Conservation (phyloP, 1,140 invertebrate genomes). For the Halotydeus destructor region DNA sequence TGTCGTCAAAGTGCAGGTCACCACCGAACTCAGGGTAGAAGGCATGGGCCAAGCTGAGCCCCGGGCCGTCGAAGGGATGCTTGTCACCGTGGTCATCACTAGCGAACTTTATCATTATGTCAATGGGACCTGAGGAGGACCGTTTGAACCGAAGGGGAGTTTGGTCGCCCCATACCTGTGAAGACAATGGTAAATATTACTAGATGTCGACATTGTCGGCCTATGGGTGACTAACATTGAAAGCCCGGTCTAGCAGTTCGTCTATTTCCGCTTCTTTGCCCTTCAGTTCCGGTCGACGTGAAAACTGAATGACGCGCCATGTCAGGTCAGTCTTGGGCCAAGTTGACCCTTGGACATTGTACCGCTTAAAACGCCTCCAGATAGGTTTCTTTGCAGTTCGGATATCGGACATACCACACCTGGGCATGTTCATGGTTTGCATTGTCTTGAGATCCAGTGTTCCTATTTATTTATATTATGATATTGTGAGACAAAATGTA, state of each 20-base stretch:
- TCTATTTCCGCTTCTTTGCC: slow-evolving; percentile 38
- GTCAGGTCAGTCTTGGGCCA: slow-evolving; percentile 65
- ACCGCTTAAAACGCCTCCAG: slow-evolving; percentile 16
- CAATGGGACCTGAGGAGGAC: background rate
- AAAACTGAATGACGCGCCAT: slow-evolving; percentile 17
- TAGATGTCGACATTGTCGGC: background rate
- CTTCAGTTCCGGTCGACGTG: slow-evolving; percentile 49
- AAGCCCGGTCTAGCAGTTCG: slow-evolving; percentile 52
- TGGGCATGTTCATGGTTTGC: slow-evolving; percentile 39
- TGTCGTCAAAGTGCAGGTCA: slow-evolving; percentile 78
- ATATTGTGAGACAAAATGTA: no score
- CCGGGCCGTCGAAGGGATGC: slow-evolving; percentile 36
- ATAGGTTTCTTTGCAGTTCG: slow-evolving; percentile 14
- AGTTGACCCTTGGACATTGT: slow-evolving; percentile 36
- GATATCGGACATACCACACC: slow-evolving; percentile 21
- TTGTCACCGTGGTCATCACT: slow-evolving; percentile 71
- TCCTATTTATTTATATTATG: no score
- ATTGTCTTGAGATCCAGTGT: slow-evolving; percentile 47
- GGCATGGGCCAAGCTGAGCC: slow-evolving; percentile 69
- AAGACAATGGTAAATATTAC: background rate
- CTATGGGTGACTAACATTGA: slow-evolving; percentile 24
- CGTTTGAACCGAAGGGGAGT: slow-evolving; percentile 50
- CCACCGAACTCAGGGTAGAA: slow-evolving; percentile 72
- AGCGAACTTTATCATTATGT: slow-evolving; percentile 56
- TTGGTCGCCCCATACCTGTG: slow-evolving; percentile 46